Base-by-base conservation (phyloP, 30 jellyfish, hydroid and myxozoan species). In the Cassiopea xamachana region DNA sequence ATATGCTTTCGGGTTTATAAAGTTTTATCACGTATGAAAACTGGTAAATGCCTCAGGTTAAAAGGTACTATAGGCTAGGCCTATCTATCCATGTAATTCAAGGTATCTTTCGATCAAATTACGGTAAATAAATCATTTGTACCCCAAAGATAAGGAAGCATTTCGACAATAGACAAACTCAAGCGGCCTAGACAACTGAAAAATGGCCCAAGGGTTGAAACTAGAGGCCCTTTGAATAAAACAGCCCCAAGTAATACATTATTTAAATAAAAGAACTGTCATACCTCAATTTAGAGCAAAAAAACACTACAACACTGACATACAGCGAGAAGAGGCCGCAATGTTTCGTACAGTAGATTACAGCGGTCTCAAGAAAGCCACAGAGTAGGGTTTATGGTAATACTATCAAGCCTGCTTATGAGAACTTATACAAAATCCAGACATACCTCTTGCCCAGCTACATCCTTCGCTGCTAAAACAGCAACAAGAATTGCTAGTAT, bases 391-490 rank as follows among this genome's bases (percentile, higher is more conserved):
- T 27, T 27, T 27, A 27, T 27, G 39, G 39, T 27, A 27, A 27
- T 27, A 27, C 39, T 27, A 27, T 27, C 39, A 27, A 27, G 39
- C 39, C 39, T 27, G 39, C 39, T 27, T 27, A 27, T 27, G 39
- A 27, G 39, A 27, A 27, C 39, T 27, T 27, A 27, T 27, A 27
- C 12, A 55, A 10, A 64, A 64, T 17, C 27, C 15, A 77, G 39
- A 18, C 80, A 2, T 71, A 71, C 80, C 80, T 18, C n/a, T 71
- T 71, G 80, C 15, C 80, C 80, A 71, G 17, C 55, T 60, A 58
- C 75, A 78, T 51, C 75, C 7, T 59, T 18, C 15, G 60, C 39
- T 10, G 87, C 87, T 8, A 27, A 9, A 49, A 60, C 4, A 7
- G 51, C 75, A 16, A 60, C 87, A 9, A 78, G 87, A 16, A 78